Percentiles rank a stretch among this genome's conserved stretches.
phyloP scores from a whole-genome alignment of 92 coral and sea anemone species.

The Porites rus region DNA sequence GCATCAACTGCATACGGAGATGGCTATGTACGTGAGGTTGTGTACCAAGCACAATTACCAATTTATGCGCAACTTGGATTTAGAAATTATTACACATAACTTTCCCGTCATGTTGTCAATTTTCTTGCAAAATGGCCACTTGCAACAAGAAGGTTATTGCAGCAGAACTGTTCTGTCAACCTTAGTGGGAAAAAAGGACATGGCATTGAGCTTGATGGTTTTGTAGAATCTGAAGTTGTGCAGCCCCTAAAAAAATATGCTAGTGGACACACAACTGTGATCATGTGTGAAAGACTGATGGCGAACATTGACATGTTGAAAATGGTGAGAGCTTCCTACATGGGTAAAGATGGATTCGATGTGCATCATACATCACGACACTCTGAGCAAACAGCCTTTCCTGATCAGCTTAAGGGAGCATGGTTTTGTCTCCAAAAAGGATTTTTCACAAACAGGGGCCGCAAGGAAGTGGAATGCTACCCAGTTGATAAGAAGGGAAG shows the following conservation, averaged over 20 bases:
- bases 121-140: slow-evolving; percentile 62
- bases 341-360: slow-evolving; percentile 46
- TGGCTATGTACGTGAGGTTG: slow-evolving; percentile 49
- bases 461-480: slow-evolving; percentile 39
- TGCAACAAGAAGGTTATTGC: slow-evolving; percentile 30
- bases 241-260: slow-evolving; percentile 46
- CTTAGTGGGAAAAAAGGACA: slow-evolving; percentile 29
- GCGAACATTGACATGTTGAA: slow-evolving; percentile 40
- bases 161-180: slow-evolving; percentile 50
- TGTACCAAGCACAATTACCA: slow-evolving; percentile 46
- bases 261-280: slow-evolving; percentile 64
- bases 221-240: slow-evolving; percentile 65
- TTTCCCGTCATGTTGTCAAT: slow-evolving; percentile 48
- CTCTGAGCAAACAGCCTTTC: slow-evolving; percentile 45
- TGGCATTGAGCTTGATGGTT: slow-evolving; percentile 55
- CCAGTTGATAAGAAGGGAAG: slow-evolving; percentile 16
- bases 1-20: slow-evolving; percentile 21
- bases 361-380: slow-evolving; percentile 53
- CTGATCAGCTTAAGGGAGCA: slow-evolving; percentile 61
- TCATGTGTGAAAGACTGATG: slow-evolving; percentile 62
- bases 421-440: slow-evolving; percentile 64
- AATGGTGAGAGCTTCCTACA: slow-evolving; percentile 35
- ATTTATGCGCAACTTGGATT: slow-evolving; percentile 61
- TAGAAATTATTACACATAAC: slow-evolving; percentile 52
- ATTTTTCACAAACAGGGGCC: background rate